phyloP scores from a whole-genome alignment of 2,113 vertebrate species.

The Nanger granti region DNA sequence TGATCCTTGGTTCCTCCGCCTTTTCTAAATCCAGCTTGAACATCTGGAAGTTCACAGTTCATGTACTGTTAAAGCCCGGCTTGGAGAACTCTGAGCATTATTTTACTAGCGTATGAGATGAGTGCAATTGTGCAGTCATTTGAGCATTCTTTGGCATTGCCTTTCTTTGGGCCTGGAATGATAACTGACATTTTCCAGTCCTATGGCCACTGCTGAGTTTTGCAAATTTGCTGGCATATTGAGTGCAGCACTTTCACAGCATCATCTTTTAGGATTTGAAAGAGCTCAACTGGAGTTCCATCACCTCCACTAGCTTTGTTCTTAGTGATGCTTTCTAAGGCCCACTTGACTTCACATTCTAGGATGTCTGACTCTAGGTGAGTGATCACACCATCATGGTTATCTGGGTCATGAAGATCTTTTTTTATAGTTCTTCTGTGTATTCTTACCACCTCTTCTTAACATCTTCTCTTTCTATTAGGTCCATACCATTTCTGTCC shows the following conservation, averaged over 20 bases:
- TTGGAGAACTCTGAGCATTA: not conserved
- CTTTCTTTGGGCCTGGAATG: not conserved
- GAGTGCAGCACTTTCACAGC: not conserved
- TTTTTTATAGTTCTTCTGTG: not conserved
- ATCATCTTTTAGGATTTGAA: not conserved
- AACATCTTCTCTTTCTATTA: not conserved
- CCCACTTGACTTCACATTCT: not conserved
- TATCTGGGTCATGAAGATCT: not conserved
- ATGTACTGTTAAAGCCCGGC: rapidly evolving
- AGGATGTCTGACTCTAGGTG: not conserved
- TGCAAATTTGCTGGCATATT: not conserved
- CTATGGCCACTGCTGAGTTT: not conserved
- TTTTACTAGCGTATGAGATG: not conserved
- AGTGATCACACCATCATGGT: not conserved
- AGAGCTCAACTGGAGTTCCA: not conserved
- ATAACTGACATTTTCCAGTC: not conserved
- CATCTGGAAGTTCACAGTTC: not conserved
- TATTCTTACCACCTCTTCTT: not conserved
- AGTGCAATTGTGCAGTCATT: not conserved
- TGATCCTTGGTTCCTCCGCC: not conserved
- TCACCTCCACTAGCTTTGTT: not conserved
- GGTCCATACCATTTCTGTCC: not conserved
- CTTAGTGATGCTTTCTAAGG: not conserved
- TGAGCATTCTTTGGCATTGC: not conserved
- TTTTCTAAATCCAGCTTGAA: not conserved